Base-by-base conservation (phyloP, 2,797 vertebrate genomes). In the Sebastes iracundus region DNA sequence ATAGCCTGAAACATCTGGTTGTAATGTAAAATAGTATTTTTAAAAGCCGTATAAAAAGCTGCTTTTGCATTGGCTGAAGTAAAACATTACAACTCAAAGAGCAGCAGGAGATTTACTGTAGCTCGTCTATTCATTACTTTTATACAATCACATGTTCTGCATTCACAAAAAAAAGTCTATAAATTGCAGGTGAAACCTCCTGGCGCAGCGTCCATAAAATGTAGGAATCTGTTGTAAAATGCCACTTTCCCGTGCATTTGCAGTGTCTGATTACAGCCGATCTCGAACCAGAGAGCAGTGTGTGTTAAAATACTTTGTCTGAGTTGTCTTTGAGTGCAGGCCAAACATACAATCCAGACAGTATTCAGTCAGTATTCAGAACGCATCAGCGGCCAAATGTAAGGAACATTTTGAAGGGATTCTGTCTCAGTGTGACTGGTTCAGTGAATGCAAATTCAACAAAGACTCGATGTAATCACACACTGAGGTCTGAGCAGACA, bases 1-100 rank as follows among this genome's bases (percentile, higher is more conserved):
- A 96, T 86, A 96, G 94, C 86, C 85, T 79, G 6, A 90, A 85
- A 95, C 95, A 96, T 96, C 95, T 96, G 96, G 94, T 94, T 93
- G 91, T 92, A 94, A 95, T 96, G 93, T 93, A 75, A 90, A 94
- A 94, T 90, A 90, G 92, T 95, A 95, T 95, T 96, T 96, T 95
- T 94, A 93, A 95, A 93, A 92, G 91, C 75, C 77, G 85, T 90
- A 87, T 90, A 94, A 95, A 92, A 91, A 89, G 85, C 75, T 79
- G 84, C 82, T 91, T 10, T 90, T 81, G 86, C 83, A 85, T 87
- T 73, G 83, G 90, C 88, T 76, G 46, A 84, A 88, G 68, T 55
- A 61, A 82, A 88, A 58, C 67, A 79, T 77, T 76, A 60, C 79
- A 79, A 63, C 71, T 84, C 65, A 72, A 14, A 70, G 80, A 69